These are phyloP conservation scores for Lepidocyrtoides sp. DNA, from an alignment of 2,888 invertebrate species.

Conservation along the genomic window DNA sequence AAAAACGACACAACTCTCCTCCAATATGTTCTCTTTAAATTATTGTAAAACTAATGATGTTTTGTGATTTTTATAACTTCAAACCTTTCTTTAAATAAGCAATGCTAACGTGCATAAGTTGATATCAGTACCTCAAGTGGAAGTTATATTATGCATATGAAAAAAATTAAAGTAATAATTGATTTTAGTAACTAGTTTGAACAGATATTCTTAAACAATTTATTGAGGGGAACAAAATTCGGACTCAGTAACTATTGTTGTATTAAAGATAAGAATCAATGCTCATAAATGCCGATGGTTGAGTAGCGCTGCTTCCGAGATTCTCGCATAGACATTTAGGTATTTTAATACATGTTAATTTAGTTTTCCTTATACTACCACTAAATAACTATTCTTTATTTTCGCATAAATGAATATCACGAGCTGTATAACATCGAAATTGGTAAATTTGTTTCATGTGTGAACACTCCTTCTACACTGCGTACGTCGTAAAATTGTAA, in stretches of 20 bases:
- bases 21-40: slow-evolving; percentile 84
- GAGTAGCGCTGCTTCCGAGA: slow-evolving; percentile 46
- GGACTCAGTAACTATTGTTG: too few species aligned
- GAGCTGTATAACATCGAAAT: not conserved
- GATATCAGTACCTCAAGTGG: slow-evolving; percentile 3
- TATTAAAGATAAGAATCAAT: not conserved
- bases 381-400: not conserved
- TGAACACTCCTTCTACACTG: too few species aligned
- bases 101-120: not conserved
- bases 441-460: too few species aligned
- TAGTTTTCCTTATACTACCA: too few species aligned
- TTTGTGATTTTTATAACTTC: slow-evolving; percentile 45
- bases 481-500: too few species aligned
- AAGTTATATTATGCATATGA: not conserved
- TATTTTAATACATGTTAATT: slow-evolving; percentile 6
- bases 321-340: slow-evolving; percentile 9
- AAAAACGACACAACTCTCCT: slow-evolving; percentile 84
- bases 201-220: too few species aligned
- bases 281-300: not conserved
- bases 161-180: too few species aligned
- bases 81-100: not conserved
- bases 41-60: not conserved
- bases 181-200: too few species aligned
- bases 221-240: too few species aligned
- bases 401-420: not conserved